Conservation (phyloP, 2,113 vertebrate genomes). For the Elephantulus edwardii region DNA sequence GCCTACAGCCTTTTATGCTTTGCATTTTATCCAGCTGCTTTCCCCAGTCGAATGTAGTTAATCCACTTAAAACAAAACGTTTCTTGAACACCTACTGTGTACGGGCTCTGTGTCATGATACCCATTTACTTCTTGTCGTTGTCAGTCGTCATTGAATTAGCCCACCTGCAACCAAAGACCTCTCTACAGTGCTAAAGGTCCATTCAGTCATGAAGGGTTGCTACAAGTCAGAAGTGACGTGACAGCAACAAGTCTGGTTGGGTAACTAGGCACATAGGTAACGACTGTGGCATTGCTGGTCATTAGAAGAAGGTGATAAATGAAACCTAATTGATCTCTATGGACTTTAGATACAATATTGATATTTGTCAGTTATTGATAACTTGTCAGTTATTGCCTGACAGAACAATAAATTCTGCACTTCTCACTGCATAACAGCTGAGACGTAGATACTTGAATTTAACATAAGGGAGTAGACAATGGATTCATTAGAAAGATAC, state of each 20-base stretch:
- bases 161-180: too few species aligned
- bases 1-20: background rate
- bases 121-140: background rate
- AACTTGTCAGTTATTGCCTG: background rate
- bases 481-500: background rate
- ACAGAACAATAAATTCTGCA: background rate
- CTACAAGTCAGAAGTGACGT: too few species aligned
- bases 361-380: too few species aligned
- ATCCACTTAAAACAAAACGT: background rate
- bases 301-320: background rate
- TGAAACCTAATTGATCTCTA: background rate
- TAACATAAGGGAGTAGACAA: background rate
- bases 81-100: background rate
- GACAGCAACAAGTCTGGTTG: too few species aligned
- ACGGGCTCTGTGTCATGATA: background rate
- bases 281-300: background rate
- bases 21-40: background rate
- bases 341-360: too few species aligned
- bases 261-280: too few species aligned
- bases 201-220: too few species aligned
- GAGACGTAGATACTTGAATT: background rate
- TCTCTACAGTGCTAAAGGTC: too few species aligned
- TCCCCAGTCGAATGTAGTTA: background rate
- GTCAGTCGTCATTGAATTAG: background rate
- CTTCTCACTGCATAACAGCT: background rate